Evolutionary conservation across 2,113 vertebrate species (phyloP).

Genomic region (Galeopterus variegatus): DNA sequence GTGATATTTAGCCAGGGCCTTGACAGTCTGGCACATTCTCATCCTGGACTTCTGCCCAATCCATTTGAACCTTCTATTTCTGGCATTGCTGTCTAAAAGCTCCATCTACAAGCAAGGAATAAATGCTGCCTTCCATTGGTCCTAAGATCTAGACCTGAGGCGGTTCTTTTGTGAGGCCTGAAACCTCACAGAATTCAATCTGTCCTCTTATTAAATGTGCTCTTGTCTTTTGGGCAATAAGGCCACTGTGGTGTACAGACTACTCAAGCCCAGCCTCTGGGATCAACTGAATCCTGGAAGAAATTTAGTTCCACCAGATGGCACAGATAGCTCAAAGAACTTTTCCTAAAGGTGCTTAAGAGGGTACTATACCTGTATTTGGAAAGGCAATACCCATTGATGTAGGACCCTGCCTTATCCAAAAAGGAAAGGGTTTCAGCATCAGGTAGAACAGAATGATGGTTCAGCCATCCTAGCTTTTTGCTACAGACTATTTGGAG

Average conservation of each 20-base stretch:
- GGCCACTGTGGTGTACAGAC: background rate
- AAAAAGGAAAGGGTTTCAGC: constrained; percentile 9
- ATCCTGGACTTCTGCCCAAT: constrained; percentile 2
- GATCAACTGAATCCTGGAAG: constrained; percentile 26
- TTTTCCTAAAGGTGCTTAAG: constrained; percentile 43
- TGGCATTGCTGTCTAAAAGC: constrained; percentile 27
- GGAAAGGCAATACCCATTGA: background rate
- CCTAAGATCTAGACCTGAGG: background rate
- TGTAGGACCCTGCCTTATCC: background rate
- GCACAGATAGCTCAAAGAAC: background rate
- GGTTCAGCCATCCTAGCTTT: background rate
- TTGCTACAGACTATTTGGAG: background rate
- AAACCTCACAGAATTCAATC: background rate
- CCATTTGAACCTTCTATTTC: background rate
- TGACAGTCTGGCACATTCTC: background rate
- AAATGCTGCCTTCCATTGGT: background rate
- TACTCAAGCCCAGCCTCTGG: background rate
- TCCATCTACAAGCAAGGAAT: constrained; percentile 6
- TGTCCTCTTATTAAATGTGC: constrained; percentile 14
- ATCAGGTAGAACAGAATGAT: background rate
- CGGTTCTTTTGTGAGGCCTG: background rate
- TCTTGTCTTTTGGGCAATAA: background rate
- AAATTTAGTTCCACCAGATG: constrained; percentile 8
- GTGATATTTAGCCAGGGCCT: background rate
- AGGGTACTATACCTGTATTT: background rate